Percentiles rank a stretch among this genome's conserved stretches.
Conservation (phyloP, 92 coral and sea anemone species). For the Siderastrea siderea region DNA sequence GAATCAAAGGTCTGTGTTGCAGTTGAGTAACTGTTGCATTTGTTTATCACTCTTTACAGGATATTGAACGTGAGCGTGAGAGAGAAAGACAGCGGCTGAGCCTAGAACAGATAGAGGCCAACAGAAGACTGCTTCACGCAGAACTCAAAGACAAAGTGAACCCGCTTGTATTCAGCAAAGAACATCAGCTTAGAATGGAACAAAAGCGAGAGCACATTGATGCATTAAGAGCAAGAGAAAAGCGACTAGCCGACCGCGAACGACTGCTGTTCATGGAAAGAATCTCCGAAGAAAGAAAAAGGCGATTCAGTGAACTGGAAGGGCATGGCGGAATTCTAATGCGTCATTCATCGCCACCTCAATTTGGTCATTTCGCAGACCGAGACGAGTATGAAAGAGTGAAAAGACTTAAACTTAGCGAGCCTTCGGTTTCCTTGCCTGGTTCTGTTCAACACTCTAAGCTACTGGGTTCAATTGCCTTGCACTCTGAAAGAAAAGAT, state of each 20-base stretch:
- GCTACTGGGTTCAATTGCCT: conserved; percentile 11
- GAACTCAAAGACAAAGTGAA: conserved; percentile 93
- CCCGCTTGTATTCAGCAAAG: conserved; percentile 87
- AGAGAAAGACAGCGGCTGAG: conserved; percentile 89
- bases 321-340: conserved; percentile 66
- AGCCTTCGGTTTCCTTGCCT: conserved; percentile 54
- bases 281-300: conserved; percentile 81
- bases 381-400: conserved; percentile 83
- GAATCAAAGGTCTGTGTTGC: background rate
- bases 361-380: conserved; percentile 63
- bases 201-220: conserved; percentile 85
- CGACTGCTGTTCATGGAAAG: conserved; percentile 79
- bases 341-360: conserved; percentile 76
- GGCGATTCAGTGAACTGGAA: conserved; percentile 77
- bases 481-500: conserved; percentile 64
- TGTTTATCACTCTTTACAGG: conserved; percentile 45
- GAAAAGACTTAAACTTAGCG: conserved; percentile 72
- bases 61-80: conserved; percentile 90
- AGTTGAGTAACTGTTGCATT: background rate
- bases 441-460: conserved; percentile 46
- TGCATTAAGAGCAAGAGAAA: conserved; percentile 85
- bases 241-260: conserved; percentile 81
- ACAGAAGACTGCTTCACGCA: conserved; percentile 88
- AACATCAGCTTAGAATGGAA: conserved; percentile 75
- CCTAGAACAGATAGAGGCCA: conserved; percentile 90